phyloP scores from a whole-genome alignment of 2,888 invertebrate species.

The Embidobia sp. region DNA sequence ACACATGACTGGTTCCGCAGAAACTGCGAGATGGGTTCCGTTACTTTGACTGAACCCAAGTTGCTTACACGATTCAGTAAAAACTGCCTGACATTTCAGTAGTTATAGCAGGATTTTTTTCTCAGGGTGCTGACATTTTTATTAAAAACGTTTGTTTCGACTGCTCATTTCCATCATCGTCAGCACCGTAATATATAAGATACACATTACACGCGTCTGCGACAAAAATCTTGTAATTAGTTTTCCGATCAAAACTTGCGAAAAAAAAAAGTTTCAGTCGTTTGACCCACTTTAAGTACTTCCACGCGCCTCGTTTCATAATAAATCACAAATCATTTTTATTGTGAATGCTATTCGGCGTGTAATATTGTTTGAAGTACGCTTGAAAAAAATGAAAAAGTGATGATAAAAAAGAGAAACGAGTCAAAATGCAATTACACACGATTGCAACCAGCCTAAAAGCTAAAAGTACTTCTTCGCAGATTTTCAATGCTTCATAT shows the following conservation, averaged over 20 bases:
- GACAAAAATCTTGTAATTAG: neutral
- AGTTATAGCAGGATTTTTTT: too few relatives aligned
- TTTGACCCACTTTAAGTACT: constrained; percentile 5
- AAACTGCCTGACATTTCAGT: too few relatives aligned
- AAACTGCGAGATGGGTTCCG: too few relatives aligned
- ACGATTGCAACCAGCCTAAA: constrained; percentile 27
- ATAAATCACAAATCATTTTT: constrained; percentile 39
- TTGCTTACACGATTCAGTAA: too few relatives aligned
- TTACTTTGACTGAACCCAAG: too few relatives aligned
- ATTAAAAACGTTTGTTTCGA: too few relatives aligned
- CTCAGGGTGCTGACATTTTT: too few relatives aligned
- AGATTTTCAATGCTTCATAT: constrained; percentile 36
- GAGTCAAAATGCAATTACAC: constrained; percentile 41
- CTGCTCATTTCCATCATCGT: too few relatives aligned
- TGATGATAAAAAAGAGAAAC: constrained; percentile 27
- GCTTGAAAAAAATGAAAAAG: constrained; percentile 32
- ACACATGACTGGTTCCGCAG: too few relatives aligned
- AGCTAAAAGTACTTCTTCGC: constrained; percentile 22
- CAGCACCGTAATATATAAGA: too few relatives aligned
- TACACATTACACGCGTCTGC: too few relatives aligned
- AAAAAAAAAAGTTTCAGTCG: constrained; percentile 12
- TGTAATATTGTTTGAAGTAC: constrained; percentile 39
- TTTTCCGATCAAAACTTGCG: constrained; percentile 16
- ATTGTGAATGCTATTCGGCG: constrained; percentile 21
- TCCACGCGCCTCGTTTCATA: constrained; percentile 23